Evolutionary conservation across 2,888 invertebrate genomes (phyloP), one percentile per base, ranked within the genome.

Genomic region (Asteroscopus sphinx): DNA sequence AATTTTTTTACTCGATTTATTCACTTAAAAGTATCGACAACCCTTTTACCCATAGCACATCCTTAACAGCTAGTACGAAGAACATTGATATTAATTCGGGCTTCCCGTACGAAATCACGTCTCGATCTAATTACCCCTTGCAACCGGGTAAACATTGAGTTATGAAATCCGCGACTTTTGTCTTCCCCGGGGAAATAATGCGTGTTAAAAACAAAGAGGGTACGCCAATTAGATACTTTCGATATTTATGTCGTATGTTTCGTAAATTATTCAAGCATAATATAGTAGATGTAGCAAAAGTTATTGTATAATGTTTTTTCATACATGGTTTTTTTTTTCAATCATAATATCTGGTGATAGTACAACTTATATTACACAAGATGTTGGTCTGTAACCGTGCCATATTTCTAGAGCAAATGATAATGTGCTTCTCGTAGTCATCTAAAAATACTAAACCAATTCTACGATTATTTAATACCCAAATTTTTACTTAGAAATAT

Each of bases 11-110:
- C 6, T 0, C 16, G 2, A 17, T 37, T 37, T 17, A n/a, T 37
- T 30, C 4, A n/a, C n/a, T n/a, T n/a, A n/a, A 25, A 17, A 32
- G 9, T 39, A 36, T 59, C 42, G 35, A 41, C 11, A 41, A 46
- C 16, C 41, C 51, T 15, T 53, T 41, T 61, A 46, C 45, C 15
- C 25, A 16, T 41, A n/a, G 32, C 60, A 65, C 86, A 82, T 63
- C 90, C 57, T 88, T 90, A 77, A 40, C 39, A 13, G 6, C 63
- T 78, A 81, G 80, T 85, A 88, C 89, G 88, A 92, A 88, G 91
- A 93, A 91, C 92, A 93, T 93, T 92, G 94, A 93, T 93, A 94
- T 93, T 93, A 93, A 94, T 93, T 91, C 87, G 73, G 82, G 86
- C 85, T 86, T 87, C 88, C 89, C 86, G 89, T 87, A 91, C 90